These are phyloP conservation scores for Temnothorax ravouxi DNA, from an alignment of 2,888 invertebrate species.

Conservation along the genomic window DNA sequence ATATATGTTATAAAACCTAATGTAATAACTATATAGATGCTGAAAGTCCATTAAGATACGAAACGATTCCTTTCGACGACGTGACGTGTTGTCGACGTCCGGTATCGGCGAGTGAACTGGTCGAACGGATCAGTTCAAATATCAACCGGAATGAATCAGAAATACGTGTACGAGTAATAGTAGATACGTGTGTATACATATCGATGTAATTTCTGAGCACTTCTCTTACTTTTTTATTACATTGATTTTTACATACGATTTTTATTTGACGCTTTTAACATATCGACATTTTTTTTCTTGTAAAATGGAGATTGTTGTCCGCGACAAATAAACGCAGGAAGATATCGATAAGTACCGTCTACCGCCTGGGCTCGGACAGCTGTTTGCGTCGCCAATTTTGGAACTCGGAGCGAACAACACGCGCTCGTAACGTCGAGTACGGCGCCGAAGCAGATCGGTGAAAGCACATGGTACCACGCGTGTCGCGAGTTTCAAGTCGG, in stretches of 20 bases:
- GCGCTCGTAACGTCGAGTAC: conserved; percentile 24
- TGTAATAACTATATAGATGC: conserved; percentile 6
- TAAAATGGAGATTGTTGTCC: neutral
- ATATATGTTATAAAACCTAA: neutral
- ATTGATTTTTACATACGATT: neutral
- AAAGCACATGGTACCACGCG: conserved; percentile 46
- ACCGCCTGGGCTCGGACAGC: neutral
- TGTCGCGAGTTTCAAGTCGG: conserved; percentile 50
- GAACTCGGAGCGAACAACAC: neutral
- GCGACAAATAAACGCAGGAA: neutral
- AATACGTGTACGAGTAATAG: neutral
- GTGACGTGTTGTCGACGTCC: neutral
- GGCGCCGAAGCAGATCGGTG: conserved; percentile 54
- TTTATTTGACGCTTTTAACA: no score
- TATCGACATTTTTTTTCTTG: neutral
- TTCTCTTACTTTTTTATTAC: neutral
- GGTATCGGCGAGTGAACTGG: conserved; percentile 1
- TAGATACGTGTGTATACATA: neutral
- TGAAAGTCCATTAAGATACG: neutral
- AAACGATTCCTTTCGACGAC: neutral
- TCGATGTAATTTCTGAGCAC: neutral
- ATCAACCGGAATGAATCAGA: neutral
- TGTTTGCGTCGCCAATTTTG: conserved; percentile 12
- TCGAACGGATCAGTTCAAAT: neutral
- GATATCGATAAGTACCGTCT: no score